Evolutionary conservation across 2,888 invertebrate genomes (phyloP).

Genomic region (Steromphala cineraria): DNA sequence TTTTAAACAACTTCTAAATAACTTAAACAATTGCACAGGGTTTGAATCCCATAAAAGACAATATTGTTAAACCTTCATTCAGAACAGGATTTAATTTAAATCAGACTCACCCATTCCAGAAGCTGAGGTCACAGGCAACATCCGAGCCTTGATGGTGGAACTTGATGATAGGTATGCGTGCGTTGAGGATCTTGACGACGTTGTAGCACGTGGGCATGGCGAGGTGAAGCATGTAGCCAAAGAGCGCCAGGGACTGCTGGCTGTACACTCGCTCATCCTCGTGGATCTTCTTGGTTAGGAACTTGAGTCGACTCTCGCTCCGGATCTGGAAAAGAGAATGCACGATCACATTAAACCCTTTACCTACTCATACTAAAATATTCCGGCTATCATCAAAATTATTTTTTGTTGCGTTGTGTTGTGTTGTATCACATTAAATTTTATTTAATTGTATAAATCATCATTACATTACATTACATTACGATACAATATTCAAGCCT

Average conservation of each 20-base stretch:
- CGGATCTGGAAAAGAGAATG: neutral
- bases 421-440: too few species aligned
- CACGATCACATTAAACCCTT: too few species aligned
- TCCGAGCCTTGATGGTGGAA: slow-evolving; percentile 85
- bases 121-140: slow-evolving; percentile 89
- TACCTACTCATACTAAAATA: neutral
- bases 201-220: slow-evolving; percentile 84
- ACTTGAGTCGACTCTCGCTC: slow-evolving; percentile 71
- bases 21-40: too few species aligned
- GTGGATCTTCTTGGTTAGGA: slow-evolving; percentile 81
- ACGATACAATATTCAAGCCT: too few species aligned
- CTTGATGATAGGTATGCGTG: slow-evolving; percentile 92
- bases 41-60: too few species aligned
- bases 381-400: too few species aligned
- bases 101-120: slow-evolving; percentile 83
- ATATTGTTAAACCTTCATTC: neutral
- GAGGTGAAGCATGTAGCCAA: slow-evolving; percentile 84
- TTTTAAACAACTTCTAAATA: too few species aligned
- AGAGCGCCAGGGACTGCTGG: slow-evolving; percentile 84
- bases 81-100: neutral
- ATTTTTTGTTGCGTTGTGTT: too few species aligned
- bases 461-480: too few species aligned
- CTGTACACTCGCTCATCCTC: slow-evolving; percentile 80
- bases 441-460: too few species aligned
- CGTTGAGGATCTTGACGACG: slow-evolving; percentile 84